Evolutionary conservation across 1,140 invertebrate species (phyloP).

Genomic region (Meloidogyne chitwoodi): DNA sequence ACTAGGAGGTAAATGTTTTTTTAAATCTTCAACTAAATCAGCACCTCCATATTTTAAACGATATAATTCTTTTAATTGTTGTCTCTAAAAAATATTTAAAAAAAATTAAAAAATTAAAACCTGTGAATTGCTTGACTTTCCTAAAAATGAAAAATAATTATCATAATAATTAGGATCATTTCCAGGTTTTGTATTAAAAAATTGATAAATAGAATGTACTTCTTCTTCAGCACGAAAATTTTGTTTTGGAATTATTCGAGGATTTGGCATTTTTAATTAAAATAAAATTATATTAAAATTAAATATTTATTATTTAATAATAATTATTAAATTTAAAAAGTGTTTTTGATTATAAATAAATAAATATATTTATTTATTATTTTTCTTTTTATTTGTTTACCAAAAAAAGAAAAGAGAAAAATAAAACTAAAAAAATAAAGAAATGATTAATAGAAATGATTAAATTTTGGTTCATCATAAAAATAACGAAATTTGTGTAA

Average conservation of each 20-base stretch:
- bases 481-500: too few relatives aligned
- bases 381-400: too few relatives aligned
- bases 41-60: slow-evolving; percentile 12
- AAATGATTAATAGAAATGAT: too few relatives aligned
- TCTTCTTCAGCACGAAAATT: background rate
- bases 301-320: background rate
- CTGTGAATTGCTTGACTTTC: background rate
- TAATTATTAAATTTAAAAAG: background rate
- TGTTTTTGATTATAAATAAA: too few relatives aligned
- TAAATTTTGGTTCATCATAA: too few relatives aligned
- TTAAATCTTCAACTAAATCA: slow-evolving; percentile 10
- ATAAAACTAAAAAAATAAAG: too few relatives aligned
- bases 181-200: background rate
- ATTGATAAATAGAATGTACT: background rate
- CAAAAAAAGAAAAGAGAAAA: too few relatives aligned
- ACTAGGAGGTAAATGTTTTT: slow-evolving; percentile 14
- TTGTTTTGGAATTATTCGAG: background rate
- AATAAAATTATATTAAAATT: background rate
- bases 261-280: background rate
- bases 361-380: too few relatives aligned
- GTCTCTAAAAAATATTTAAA: background rate
- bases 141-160: background rate
- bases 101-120: background rate
- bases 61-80: slow-evolving; percentile 5
- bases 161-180: background rate